Percentiles rank a stretch among this genome's conserved stretches.
These are phyloP conservation scores for Podocnemis expansa DNA, from an alignment of 2,113 vertebrate genomes.

Conservation along the genomic window DNA sequence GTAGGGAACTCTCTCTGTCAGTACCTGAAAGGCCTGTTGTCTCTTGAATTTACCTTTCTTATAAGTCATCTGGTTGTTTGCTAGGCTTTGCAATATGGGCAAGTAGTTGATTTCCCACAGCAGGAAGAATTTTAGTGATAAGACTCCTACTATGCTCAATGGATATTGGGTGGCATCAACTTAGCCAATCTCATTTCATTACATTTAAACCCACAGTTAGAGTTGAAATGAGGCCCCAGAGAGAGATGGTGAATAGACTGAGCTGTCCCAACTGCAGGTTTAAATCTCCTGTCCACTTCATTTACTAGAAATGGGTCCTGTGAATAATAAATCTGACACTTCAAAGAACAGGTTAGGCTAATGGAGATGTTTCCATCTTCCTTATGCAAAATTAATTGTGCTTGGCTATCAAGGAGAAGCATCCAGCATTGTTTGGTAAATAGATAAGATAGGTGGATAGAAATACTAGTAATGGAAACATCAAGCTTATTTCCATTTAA, in stretches of 20 bases:
- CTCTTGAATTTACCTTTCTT: neutral
- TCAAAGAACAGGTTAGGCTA: neutral
- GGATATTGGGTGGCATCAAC: no score
- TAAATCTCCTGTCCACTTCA: neutral
- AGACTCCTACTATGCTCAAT: neutral
- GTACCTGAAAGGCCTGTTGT: neutral
- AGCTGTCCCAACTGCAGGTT: rapidly evolving
- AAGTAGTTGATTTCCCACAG: neutral
- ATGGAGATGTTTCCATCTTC: neutral
- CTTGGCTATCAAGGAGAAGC: neutral
- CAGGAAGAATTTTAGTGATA: neutral
- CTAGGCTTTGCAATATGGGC: neutral
- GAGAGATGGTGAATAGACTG: neutral
- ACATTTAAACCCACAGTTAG: neutral
- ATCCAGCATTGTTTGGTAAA: neutral
- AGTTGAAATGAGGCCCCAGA: neutral
- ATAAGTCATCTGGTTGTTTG: neutral
- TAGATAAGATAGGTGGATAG: neutral
- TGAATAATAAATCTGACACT: neutral
- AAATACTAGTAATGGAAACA: neutral
- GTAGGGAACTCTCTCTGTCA: neutral
- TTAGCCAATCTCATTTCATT: neutral
- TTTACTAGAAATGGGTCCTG: neutral
- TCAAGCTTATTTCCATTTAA: neutral
- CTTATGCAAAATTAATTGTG: neutral